phyloP scores from a whole-genome alignment of 2,888 invertebrate species.

The Calameuta idolon region DNA sequence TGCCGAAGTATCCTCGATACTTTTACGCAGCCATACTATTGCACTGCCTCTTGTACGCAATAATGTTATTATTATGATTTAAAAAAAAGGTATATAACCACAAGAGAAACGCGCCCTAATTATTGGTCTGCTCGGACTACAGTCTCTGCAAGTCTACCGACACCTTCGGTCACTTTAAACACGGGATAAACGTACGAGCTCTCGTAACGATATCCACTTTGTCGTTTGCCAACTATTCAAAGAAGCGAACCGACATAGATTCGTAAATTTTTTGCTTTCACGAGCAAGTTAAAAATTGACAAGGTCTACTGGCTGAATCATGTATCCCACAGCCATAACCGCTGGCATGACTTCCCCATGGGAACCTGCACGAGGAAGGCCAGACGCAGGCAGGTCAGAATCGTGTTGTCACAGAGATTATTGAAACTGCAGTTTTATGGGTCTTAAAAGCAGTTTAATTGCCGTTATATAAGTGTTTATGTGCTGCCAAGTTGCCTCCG shows the following conservation, averaged over 20 bases:
- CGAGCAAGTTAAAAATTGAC: neutral
- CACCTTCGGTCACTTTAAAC: neutral
- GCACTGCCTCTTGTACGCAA: neutral
- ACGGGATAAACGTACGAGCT: neutral
- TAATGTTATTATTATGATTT: neutral
- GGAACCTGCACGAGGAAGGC: constrained; percentile 29
- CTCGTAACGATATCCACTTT: neutral
- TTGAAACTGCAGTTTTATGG: constrained; percentile 68
- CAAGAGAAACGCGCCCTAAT: neutral
- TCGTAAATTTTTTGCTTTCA: neutral
- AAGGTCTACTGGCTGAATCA: neutral
- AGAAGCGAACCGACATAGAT: neutral
- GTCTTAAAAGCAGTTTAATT: constrained; percentile 68
- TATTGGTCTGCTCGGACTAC: neutral
- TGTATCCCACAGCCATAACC: neutral
- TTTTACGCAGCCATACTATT: neutral
- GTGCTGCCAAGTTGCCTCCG: constrained; percentile 62
- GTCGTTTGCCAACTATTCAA: neutral
- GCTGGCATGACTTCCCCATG: constrained; percentile 16
- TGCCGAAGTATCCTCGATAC: neutral
- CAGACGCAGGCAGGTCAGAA: constrained; percentile 60
- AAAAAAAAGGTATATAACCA: neutral
- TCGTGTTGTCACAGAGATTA: constrained; percentile 67
- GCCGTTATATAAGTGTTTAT: constrained; percentile 68
- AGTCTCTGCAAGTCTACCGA: neutral